Evolutionary conservation across 2,888 invertebrate genomes (phyloP), one percentile per base, ranked within the genome.

Genomic region (Idaea dimidiata): DNA sequence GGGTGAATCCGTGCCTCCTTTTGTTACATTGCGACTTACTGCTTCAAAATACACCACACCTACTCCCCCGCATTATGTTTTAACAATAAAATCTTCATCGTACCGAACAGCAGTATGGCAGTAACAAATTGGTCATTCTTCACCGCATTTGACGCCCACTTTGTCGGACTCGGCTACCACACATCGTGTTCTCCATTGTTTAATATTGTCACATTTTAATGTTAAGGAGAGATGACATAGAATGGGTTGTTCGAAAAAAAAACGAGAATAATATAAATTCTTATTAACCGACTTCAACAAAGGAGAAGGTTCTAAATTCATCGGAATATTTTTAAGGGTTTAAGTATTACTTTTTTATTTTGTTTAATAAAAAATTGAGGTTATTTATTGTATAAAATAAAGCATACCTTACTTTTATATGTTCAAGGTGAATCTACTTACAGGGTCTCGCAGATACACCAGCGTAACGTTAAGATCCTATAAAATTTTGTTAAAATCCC

Each of bases 61-160:
- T 81, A 83, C 82, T 70, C 68, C 64, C 64, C 63, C 62, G 75
- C 74, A 80, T 84, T 86, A 86, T 83, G 79, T 74, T 76, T 67
- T 72, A 74, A 86, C 83, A 87, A 86, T 87, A 86, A 86, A 87
- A 86, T 85, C 86, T 83, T 83, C 85, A 88, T 86, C 86, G 83
- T 85, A 82, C 77, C 77, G 72, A 78, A 79, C 80, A 79, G 78
- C 72, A 79, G 74, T 78, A 74, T 76, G 79, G 83, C 79, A 87
- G 84, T 84, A 83, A 89, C 88, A 87, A 88, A 89, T 87, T 88
- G 87, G 84, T 83, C 80, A 84, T 87, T 84, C 84, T 84, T 87
- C 84, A 85, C 79, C 62, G 75, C 66, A 74, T 79, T 76, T 75
- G 79, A 82, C 85, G 81, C 87, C 87, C 83, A 88, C 88, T 61